These are phyloP conservation scores for Onthophagus sagittarius DNA, from an alignment of 2,888 invertebrate species.

Conservation along the genomic window DNA sequence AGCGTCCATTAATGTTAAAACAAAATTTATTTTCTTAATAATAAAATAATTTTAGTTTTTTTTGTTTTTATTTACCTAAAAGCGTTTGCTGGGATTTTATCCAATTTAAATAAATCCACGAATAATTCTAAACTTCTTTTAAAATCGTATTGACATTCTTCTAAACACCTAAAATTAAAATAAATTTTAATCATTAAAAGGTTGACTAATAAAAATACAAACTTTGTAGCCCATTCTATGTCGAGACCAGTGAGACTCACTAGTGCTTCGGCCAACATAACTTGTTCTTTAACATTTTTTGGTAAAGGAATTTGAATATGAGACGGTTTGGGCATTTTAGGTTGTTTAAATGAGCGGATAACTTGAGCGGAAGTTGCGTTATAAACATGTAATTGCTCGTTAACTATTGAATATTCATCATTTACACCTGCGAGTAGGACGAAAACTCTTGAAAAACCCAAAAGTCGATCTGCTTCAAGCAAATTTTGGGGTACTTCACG, in stretches of 20 bases:
- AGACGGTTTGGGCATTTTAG: conserved; percentile 26
- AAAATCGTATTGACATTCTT: conserved; percentile 62
- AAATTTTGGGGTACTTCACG: conserved; percentile 55
- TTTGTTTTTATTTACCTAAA: conserved; percentile 29
- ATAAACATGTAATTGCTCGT: conserved; percentile 64
- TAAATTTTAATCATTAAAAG: conserved; percentile 8
- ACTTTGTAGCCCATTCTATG: conserved; percentile 43
- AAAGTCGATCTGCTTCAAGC: conserved; percentile 50
- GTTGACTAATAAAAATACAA: conserved; percentile 23
- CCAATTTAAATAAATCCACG: conserved; percentile 42
- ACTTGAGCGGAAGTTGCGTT: conserved; percentile 41
- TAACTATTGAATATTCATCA: conserved; percentile 59
- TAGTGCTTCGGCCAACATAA: conserved; percentile 36
- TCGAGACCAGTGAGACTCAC: conserved; percentile 38
- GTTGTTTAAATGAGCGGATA: conserved; percentile 35
- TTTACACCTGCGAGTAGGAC: conserved; percentile 50
- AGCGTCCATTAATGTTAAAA: not conserved
- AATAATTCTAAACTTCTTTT: conserved; percentile 52
- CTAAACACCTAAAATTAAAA: conserved; percentile 56
- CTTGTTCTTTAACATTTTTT: conserved; percentile 34
- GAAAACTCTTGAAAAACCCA: conserved; percentile 59
- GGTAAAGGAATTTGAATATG: conserved; percentile 28
- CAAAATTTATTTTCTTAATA: not conserved
- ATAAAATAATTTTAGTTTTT: not conserved
- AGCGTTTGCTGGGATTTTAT: conserved; percentile 41